phyloP scores from a whole-genome alignment of 2,797 vertebrate genomes.

The Phalloptychus januarius region DNA sequence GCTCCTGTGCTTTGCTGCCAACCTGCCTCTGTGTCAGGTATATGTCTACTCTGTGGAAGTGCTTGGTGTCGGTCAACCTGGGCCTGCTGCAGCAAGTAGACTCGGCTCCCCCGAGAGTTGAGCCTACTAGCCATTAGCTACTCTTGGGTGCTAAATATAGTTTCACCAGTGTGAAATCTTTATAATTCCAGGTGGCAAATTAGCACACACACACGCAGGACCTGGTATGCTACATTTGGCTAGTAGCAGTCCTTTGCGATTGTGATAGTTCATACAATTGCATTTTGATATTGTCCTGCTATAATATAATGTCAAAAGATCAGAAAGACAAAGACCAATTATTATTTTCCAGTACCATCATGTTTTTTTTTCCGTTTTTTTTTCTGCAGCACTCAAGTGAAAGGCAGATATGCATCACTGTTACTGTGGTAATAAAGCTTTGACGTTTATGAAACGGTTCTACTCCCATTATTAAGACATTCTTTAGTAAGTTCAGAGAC shows the following conservation, averaged over 20 bases:
- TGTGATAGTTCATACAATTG: neutral
- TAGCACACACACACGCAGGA: neutral
- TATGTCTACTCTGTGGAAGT: no score
- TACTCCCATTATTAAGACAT: slow-evolving; percentile 45
- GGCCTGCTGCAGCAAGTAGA: neutral
- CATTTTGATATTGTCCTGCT: neutral
- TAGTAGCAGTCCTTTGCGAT: neutral
- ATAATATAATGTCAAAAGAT: neutral
- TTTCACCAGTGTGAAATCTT: neutral
- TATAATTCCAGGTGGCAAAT: neutral
- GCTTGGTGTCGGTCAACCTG: no score
- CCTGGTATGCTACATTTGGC: no score
- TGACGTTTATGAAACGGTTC: neutral
- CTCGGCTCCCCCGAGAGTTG: neutral
- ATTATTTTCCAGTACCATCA: neutral
- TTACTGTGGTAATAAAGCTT: neutral
- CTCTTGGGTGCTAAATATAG: neutral
- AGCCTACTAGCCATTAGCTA: neutral
- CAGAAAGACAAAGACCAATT: neutral
- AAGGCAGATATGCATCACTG: neutral
- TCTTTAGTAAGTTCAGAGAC: slow-evolving; percentile 32
- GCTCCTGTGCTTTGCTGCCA: no score
- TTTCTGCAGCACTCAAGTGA: neutral
- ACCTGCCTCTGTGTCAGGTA: no score
- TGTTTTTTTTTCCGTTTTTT: neutral